Conservation (phyloP, 2,888 invertebrate species). For the Isotomurus palustris region DNA sequence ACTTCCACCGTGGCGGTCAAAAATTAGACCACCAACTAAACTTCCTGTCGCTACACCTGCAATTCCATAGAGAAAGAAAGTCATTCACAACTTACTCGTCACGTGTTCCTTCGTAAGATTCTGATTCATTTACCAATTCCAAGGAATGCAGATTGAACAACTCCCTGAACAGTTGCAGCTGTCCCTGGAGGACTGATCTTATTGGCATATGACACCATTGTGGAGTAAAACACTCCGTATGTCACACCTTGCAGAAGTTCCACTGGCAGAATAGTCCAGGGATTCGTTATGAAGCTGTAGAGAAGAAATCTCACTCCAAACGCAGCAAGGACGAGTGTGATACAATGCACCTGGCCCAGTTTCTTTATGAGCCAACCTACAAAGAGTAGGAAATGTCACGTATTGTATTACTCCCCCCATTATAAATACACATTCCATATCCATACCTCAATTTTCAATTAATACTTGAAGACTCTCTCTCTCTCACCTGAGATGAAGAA, state of each 20-base stretch:
- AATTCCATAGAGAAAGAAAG: slow-evolving; percentile 1
- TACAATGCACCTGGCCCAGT: slow-evolving; percentile 74
- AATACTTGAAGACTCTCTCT: too few relatives aligned
- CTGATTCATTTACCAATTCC: slow-evolving; percentile 60
- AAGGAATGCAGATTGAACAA: slow-evolving; percentile 81
- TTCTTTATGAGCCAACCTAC: slow-evolving; percentile 67
- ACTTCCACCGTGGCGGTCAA: slow-evolving; percentile 61
- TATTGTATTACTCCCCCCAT: background rate
- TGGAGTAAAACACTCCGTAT: slow-evolving; percentile 80
- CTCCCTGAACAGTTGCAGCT: slow-evolving; percentile 80
- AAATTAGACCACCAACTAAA: slow-evolving; percentile 68
- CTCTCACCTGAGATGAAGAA: slow-evolving; percentile 65
- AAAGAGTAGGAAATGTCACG: slow-evolving; percentile 34
- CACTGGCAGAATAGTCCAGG: slow-evolving; percentile 79
- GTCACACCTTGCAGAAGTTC: slow-evolving; percentile 84
- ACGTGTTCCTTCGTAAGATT: background rate
- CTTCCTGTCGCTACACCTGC: slow-evolving; percentile 71
- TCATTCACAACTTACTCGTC: slow-evolving; percentile 1
- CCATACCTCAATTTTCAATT: too few relatives aligned
- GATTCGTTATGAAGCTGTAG: slow-evolving; percentile 72
- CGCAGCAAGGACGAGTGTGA: slow-evolving; percentile 74
- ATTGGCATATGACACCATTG: slow-evolving; percentile 83
- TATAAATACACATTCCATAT: too few relatives aligned
- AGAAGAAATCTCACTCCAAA: slow-evolving; percentile 75
- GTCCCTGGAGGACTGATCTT: slow-evolving; percentile 76